Evolutionary conservation across 2,797 vertebrate species (phyloP).

Genomic region (Halcyon badia): DNA sequence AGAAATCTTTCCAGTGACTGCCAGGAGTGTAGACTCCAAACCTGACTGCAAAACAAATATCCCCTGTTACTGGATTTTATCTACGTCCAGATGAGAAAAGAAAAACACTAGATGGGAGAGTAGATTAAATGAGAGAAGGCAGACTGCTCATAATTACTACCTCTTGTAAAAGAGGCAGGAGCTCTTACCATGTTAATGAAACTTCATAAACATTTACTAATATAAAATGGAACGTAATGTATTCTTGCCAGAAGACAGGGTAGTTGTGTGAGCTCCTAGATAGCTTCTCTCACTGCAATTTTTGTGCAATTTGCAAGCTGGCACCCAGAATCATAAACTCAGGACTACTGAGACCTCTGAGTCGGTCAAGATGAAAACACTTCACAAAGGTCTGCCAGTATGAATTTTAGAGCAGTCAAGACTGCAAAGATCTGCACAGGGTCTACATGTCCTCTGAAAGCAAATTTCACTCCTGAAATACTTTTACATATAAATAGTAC

Average conservation of each 20-base stretch:
- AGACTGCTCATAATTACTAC: background rate
- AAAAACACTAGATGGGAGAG: constrained; percentile 49
- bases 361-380: background rate
- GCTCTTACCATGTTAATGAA: constrained; percentile 41
- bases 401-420: background rate
- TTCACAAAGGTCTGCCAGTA: background rate
- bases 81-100: constrained; percentile 21
- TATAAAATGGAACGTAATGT: constrained; percentile 24
- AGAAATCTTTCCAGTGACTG: constrained; percentile 1
- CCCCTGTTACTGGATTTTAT: constrained; percentile 15
- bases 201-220: constrained; percentile 55
- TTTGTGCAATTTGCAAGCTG: background rate
- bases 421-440: background rate
- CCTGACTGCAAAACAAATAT: constrained; percentile 34
- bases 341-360: background rate
- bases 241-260: background rate
- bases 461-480: background rate
- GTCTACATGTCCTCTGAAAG: background rate
- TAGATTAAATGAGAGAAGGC: constrained; percentile 39
- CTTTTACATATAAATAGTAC: background rate
- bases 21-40: constrained; percentile 8
- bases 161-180: constrained; percentile 37
- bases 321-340: background rate
- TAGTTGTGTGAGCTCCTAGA: background rate
- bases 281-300: background rate